A percentile compares a stretch with the other conserved stretches of the same genome.
phyloP scores from a whole-genome alignment of 1,140 invertebrate genomes.

The Aphelinus atriplicis region DNA sequence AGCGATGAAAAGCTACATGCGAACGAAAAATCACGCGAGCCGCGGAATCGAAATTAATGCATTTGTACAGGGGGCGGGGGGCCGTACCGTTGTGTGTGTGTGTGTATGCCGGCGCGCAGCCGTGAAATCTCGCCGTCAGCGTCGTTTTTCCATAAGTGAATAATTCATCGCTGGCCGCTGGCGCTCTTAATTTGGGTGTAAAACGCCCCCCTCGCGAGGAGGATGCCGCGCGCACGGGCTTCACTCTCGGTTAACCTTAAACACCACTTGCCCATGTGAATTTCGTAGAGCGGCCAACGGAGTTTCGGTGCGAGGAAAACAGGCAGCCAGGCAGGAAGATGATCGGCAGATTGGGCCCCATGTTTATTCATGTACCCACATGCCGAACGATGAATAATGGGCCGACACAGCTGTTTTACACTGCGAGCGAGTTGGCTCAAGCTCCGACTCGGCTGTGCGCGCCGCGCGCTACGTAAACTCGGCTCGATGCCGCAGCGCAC shows the following conservation, averaged over 20 bases:
- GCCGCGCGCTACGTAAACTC: too few species aligned
- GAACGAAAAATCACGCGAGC: background rate
- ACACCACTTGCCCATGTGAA: constrained; percentile 22
- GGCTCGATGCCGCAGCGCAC: too few species aligned
- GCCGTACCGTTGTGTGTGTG: too few species aligned
- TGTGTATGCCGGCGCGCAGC: too few species aligned
- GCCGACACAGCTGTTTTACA: background rate
- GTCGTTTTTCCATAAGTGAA: constrained; percentile 19
- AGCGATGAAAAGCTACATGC: background rate
- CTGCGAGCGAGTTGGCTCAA: background rate
- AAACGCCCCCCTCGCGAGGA: background rate
- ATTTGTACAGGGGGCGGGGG: background rate
- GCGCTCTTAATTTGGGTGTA: constrained; percentile 24
- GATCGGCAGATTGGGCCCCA: constrained; percentile 26
- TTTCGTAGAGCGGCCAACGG: background rate
- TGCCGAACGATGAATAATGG: constrained; percentile 39
- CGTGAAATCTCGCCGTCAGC: background rate
- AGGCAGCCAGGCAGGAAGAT: constrained; percentile 25
- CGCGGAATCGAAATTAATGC: background rate
- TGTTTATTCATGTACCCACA: constrained; percentile 39
- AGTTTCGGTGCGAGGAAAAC: background rate
- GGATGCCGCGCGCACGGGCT: too few species aligned
- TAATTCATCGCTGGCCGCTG: constrained; percentile 9
- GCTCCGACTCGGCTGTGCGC: background rate
- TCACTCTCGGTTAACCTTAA: constrained; percentile 28